phyloP scores from a whole-genome alignment of 2,888 invertebrate species.

The Pantelozetes paolii region DNA sequence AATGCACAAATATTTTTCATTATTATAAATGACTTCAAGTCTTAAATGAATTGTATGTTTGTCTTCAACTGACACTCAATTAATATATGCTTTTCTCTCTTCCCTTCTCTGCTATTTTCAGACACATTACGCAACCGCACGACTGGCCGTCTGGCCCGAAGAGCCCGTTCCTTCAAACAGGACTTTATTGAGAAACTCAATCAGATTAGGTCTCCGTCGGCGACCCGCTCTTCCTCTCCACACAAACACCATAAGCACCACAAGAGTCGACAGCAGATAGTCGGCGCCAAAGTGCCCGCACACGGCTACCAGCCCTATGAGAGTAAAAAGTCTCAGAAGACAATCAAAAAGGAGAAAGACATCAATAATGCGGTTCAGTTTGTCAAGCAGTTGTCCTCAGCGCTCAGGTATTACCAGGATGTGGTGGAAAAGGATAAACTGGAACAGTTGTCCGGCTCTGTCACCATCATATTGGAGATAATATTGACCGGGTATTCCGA shows the following conservation, averaged over 20 bases:
- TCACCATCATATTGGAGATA: constrained; percentile 85
- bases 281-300: background rate
- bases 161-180: constrained; percentile 87
- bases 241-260: constrained; percentile 13
- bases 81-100: background rate
- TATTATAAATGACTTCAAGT: background rate
- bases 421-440: constrained; percentile 85
- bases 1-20: background rate
- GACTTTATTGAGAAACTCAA: constrained; percentile 84
- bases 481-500: constrained; percentile 67
- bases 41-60: background rate
- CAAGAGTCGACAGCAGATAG: background rate
- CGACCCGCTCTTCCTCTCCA: constrained; percentile 43
- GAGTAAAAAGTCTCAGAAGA: constrained; percentile 18
- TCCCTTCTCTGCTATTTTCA: background rate
- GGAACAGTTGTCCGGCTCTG: constrained; percentile 88
- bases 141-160: constrained; percentile 73
- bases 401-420: constrained; percentile 80
- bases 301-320: background rate
- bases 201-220: constrained; percentile 73
- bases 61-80: background rate
- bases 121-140: constrained; percentile 16
- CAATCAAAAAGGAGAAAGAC: constrained; percentile 14
- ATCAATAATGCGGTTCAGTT: background rate
- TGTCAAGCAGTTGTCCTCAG: constrained; percentile 18